Evolutionary conservation across 2,888 invertebrate genomes (phyloP), one percentile per base, ranked within the genome.

Genomic region (Troides helena): DNA sequence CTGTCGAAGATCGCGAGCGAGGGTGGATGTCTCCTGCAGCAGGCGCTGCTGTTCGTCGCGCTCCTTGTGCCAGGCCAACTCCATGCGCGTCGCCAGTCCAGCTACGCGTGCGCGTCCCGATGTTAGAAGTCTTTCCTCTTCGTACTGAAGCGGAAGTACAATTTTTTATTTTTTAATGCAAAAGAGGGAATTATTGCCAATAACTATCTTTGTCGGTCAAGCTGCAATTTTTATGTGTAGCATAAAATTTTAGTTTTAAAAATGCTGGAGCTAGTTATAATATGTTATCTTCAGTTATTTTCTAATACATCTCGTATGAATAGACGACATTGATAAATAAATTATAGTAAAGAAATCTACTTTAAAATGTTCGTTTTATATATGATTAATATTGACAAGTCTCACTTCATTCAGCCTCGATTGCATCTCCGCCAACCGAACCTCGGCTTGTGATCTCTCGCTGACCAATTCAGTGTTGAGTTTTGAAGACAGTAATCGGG

Each of bases 31-130:
- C 90, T 98, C 98, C 83, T 97, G 97, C 46, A 98, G 88, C 57
- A 98, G 87, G n/a, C 98, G 93, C 77, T 98, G 98, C 79, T 98
- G 97, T 79, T 98, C 98, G 84, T 98, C 97, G 30, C 98, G 93
- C 86, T 98, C 98, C 83, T 98, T 98, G 81, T 98, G 98, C 98
- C 98, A 98, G 0, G 98, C 97, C 21, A 98, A 91, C 84, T 98
- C 98, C 94, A 98, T 95, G 67, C 97, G 95, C 1, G 98, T 97
- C 79, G 96, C 96, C 76, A 97, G 92, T 5, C 98, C 98, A 0
- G 97, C 96, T 73, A 97, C 96, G 81, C 97, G 96, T 1, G 97
- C 96, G 72, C 98, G 93, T 0, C 98, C 98, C 39, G 96, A 96
- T 21, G 95, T 95, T 43, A 98, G 90, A 67, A 98, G 93, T 60